Evolutionary conservation across 2,113 vertebrate genomes (phyloP).

Genomic region (Cebidichthys violaceus): DNA sequence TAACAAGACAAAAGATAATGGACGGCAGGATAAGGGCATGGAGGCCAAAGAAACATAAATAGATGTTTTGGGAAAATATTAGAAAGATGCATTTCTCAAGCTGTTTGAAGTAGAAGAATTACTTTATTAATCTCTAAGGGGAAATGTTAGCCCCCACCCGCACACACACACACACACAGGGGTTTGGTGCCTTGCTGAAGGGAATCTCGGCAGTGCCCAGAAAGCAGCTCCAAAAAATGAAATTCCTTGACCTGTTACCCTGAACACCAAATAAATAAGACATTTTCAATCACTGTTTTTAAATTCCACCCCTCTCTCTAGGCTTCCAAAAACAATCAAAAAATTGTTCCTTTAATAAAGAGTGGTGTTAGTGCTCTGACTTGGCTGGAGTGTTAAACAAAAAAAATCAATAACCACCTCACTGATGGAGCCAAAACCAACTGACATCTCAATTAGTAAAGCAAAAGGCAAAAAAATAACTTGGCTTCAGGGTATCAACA

Average conservation of each 20-base stretch:
- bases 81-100: not conserved
- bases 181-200: no score
- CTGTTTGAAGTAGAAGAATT: not conserved
- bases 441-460: conserved; percentile 48
- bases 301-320: not conserved
- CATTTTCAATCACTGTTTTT: not conserved
- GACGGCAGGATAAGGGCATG: not conserved
- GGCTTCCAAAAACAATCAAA: not conserved
- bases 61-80: not conserved
- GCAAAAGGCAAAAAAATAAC: conserved; percentile 20
- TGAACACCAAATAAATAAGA: not conserved
- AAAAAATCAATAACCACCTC: conserved; percentile 17
- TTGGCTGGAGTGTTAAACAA: not conserved
- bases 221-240: not conserved
- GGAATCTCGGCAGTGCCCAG: no score
- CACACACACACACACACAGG: no score
- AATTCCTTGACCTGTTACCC: not conserved
- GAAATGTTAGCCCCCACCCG: no score
- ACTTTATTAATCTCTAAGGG: no score
- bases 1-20: not conserved
- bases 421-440: conserved; percentile 36
- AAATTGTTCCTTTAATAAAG: not conserved
- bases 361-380: not conserved
- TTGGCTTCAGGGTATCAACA: conserved; percentile 16
- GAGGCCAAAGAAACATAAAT: not conserved